Conservation (phyloP, 2,888 invertebrate species). For the Serripes groenlandicus region DNA sequence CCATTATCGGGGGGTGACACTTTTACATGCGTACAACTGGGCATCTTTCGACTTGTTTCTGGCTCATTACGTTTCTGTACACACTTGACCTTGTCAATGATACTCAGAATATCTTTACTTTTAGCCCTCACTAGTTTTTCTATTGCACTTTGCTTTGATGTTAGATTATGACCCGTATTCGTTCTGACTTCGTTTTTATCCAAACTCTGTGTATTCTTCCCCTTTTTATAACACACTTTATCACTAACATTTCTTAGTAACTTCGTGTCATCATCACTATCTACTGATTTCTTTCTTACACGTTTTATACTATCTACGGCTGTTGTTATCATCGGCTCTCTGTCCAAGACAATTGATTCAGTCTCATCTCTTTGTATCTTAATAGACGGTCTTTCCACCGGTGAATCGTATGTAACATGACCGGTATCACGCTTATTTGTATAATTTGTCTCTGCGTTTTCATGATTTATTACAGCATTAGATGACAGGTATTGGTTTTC, state of each 20-base stretch:
- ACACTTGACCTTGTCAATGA: not conserved
- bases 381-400: too few relatives aligned
- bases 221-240: not conserved
- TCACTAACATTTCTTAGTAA: not conserved
- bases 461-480: too few relatives aligned
- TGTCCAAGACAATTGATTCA: too few relatives aligned
- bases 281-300: not conserved
- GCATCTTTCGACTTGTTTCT: not conserved
- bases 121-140: slow-evolving; percentile 6
- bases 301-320: not conserved
- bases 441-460: too few relatives aligned
- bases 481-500: not conserved
- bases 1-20: not conserved
- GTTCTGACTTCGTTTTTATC: not conserved
- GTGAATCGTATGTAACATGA: not conserved
- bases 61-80: not conserved
- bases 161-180: not conserved
- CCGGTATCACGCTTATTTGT: too few relatives aligned
- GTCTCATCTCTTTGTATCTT: too few relatives aligned
- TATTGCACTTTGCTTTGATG: slow-evolving; percentile 5
- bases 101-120: not conserved
- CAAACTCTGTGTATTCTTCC: not conserved
- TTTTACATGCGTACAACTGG: not conserved
- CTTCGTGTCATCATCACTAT: not conserved
- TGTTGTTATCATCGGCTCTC: too few relatives aligned